phyloP scores from a whole-genome alignment of 2,113 vertebrate genomes.

The Numida meleagris region DNA sequence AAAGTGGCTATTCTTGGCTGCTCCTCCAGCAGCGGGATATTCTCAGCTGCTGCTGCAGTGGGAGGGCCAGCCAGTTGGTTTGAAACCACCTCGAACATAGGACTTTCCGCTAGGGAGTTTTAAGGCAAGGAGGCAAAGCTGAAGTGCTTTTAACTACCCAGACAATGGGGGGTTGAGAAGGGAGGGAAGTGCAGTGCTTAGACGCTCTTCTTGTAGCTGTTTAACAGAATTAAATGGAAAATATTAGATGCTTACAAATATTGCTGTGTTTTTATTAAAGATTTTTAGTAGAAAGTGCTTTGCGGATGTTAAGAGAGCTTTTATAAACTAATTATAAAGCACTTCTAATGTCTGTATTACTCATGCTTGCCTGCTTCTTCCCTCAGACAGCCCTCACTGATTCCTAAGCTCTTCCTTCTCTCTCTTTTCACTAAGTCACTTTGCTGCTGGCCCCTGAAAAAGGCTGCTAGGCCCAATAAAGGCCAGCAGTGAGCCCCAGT shows the following conservation, averaged over 20 bases:
- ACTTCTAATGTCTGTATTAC: conserved; percentile 54
- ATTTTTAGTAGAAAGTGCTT: conserved; percentile 53
- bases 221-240: conserved; percentile 41
- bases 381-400: not conserved
- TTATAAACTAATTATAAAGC: conserved; percentile 66
- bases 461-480: not conserved
- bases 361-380: conserved; percentile 29
- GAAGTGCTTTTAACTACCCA: conserved; percentile 43
- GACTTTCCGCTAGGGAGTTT: not conserved
- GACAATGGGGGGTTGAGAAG: not conserved
- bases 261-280: conserved; percentile 23
- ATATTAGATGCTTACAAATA: conserved; percentile 39
- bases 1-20: not conserved
- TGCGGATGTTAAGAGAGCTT: conserved; percentile 52
- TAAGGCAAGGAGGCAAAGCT: not conserved
- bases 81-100: not conserved
- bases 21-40: not conserved
- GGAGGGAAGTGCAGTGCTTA: not conserved
- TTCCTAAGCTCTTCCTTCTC: conserved; percentile 23
- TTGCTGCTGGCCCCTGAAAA: not conserved
- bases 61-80: not conserved
- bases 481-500: not conserved
- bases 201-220: conserved; percentile 3
- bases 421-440: not conserved
- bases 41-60: not conserved